These are phyloP conservation scores for Paraplagusia blochii DNA, from an alignment of 2,113 vertebrate species.

Conservation along the genomic window DNA sequence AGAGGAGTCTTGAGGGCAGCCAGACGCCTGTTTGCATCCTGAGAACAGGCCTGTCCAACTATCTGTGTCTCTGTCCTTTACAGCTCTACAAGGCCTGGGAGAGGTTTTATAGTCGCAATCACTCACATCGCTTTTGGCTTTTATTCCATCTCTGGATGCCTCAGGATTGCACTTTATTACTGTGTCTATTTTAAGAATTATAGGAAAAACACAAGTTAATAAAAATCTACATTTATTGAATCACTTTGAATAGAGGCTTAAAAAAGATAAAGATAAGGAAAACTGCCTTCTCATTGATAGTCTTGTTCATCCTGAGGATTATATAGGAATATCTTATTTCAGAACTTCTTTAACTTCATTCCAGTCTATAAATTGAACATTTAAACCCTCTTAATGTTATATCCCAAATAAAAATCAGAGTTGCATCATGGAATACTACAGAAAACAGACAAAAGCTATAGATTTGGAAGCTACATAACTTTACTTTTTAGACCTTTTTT, in stretches of 20 bases:
- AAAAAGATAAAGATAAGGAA: background rate
- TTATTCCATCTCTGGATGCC: slow-evolving; percentile 65
- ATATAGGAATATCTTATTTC: too few relatives aligned
- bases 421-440: too few relatives aligned
- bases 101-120: slow-evolving; percentile 68
- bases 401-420: too few relatives aligned
- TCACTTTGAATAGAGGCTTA: slow-evolving; percentile 5
- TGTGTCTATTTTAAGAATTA: slow-evolving; percentile 60
- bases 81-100: slow-evolving; percentile 64
- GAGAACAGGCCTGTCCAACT: slow-evolving; percentile 60
- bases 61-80: slow-evolving; percentile 68
- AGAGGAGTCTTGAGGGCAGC: slow-evolving; percentile 59
- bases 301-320: too few relatives aligned
- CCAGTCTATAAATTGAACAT: too few relatives aligned
- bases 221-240: slow-evolving; percentile 24
- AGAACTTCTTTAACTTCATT: too few relatives aligned
- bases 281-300: background rate
- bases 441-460: too few relatives aligned
- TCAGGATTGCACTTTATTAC: slow-evolving; percentile 50
- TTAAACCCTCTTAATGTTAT: too few relatives aligned
- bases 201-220: slow-evolving; percentile 18
- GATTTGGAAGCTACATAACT: too few relatives aligned
- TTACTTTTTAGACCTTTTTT: too few relatives aligned
- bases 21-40: slow-evolving; percentile 62
- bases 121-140: slow-evolving; percentile 65